Percentiles rank a stretch among this genome's conserved stretches.
Conservation (phyloP, 2,888 invertebrate genomes). For the Harpalus rubripes region DNA sequence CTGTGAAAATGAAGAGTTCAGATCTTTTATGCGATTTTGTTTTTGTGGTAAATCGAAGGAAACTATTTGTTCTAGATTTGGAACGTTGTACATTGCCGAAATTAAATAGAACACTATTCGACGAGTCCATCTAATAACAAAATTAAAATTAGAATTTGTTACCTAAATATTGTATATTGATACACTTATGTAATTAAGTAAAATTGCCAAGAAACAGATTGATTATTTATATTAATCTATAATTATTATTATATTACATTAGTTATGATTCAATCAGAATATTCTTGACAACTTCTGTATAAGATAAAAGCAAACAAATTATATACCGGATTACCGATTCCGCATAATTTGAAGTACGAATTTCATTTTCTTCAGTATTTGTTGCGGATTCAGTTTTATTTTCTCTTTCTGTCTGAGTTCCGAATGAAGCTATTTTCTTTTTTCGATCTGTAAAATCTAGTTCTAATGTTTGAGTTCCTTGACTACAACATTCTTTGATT, state of each 20-base stretch:
- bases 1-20: constrained; percentile 35
- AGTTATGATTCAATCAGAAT: neutral
- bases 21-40: neutral
- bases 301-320: constrained; percentile 9
- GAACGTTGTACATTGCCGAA: constrained; percentile 21
- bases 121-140: constrained; percentile 17
- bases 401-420: constrained; percentile 8
- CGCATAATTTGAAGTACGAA: neutral
- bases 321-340: constrained; percentile 55
- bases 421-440: neutral
- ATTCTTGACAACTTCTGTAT: constrained; percentile 14
- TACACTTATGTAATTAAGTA: neutral
- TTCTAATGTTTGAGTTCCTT: constrained; percentile 17
- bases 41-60: neutral
- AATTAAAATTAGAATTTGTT: constrained; percentile 10
- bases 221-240: neutral
- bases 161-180: neutral
- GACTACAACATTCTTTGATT: constrained; percentile 14
- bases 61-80: constrained; percentile 42
- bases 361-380: neutral
- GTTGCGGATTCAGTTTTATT: neutral
- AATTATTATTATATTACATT: neutral
- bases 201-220: constrained; percentile 11
- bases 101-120: constrained; percentile 20
- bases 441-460: constrained; percentile 15